Evolutionary conservation across 2,113 vertebrate species (phyloP).

Genomic region (Thomomys bottae): DNA sequence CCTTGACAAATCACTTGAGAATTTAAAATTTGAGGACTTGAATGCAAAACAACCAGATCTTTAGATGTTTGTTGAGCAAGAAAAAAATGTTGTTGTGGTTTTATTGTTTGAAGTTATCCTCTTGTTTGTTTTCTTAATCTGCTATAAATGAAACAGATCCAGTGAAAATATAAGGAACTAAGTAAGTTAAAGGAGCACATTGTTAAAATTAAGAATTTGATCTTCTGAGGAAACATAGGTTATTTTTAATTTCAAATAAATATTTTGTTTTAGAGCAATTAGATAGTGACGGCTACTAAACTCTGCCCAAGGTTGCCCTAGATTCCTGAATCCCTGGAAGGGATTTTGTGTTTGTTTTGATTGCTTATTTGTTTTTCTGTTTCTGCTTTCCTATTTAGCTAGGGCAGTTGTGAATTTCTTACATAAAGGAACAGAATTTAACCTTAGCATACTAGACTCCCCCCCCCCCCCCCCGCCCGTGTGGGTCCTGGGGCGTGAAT

Average conservation of each 20-base stretch:
- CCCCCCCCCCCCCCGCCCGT: no score
- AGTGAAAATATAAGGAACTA: slow-evolving; percentile 27
- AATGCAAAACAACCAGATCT: slow-evolving; percentile 30
- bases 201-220: slow-evolving; percentile 50
- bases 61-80: slow-evolving; percentile 23
- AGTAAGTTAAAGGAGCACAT: slow-evolving; percentile 47
- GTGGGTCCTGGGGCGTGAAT: no score
- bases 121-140: slow-evolving; percentile 39
- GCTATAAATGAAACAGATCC: slow-evolving; percentile 9
- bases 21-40: slow-evolving; percentile 37
- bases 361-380: not conserved
- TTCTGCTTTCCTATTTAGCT: not conserved
- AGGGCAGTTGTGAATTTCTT: slow-evolving; percentile 49
- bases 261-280: slow-evolving; percentile 52
- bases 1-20: not conserved
- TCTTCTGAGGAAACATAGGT: slow-evolving; percentile 29
- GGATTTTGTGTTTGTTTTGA: not conserved
- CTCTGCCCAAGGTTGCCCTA: slow-evolving; percentile 25
- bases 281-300: slow-evolving; percentile 31
- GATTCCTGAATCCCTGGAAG: slow-evolving; percentile 14
- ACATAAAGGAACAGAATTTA: slow-evolving; percentile 3
- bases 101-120: not conserved
- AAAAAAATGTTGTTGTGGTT: not conserved
- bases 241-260: slow-evolving; percentile 58
- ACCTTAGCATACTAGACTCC: not conserved